Evolutionary conservation across 2,797 vertebrate genomes (phyloP), one percentile per base, ranked within the genome.

Genomic region (Garrulus glandarius): DNA sequence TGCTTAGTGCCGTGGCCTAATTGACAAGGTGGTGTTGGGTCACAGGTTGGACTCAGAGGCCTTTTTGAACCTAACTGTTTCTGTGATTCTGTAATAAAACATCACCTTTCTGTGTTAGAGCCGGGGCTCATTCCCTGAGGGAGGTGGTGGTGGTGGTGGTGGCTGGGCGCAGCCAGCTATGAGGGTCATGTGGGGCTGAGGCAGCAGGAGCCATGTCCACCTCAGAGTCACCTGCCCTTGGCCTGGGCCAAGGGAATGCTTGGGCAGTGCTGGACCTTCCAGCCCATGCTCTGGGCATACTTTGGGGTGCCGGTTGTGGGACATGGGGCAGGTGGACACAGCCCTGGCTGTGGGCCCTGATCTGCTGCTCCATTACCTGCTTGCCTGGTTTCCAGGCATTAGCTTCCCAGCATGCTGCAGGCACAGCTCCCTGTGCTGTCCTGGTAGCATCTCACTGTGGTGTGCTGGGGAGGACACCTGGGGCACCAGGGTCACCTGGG

Each of bases 111-210:
- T 23, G 3, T 11, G 19, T 39, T 4, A 18, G 26, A 44, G 60
- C 22, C 0, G 1, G 13, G 9, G 17, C 11, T 13, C 13, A 1
- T 10, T 37, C 9, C 13, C 32, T 17, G 24, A 30, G 44, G 44
- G 29, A 32, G 21, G 36, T 2, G 18, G 29, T 3, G 30, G 34
- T 39, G 39, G 39, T 41, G 37, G 39, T 17, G 36, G 41, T 7
- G 37, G 36, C 21, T 1, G 1, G 61, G 39, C 0, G 0, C 1
- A 34, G 61, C 43, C 8, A 15, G 50, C 29, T 12, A 0, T 20
- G 22, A 41, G 63, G 37, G 18, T 23, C 15, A 15, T 23, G 27
- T 37, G 6, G 9, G 27, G 39, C 53, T 47, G 53, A 30, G 21
- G 43, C 0, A 1, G 44, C 30, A 24, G 16, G 13, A 49, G 49